A percentile compares a stretch with the other conserved stretches of the same genome.
phyloP scores from a whole-genome alignment of 2,113 vertebrate species.

The Epinephelus fuscoguttatus region DNA sequence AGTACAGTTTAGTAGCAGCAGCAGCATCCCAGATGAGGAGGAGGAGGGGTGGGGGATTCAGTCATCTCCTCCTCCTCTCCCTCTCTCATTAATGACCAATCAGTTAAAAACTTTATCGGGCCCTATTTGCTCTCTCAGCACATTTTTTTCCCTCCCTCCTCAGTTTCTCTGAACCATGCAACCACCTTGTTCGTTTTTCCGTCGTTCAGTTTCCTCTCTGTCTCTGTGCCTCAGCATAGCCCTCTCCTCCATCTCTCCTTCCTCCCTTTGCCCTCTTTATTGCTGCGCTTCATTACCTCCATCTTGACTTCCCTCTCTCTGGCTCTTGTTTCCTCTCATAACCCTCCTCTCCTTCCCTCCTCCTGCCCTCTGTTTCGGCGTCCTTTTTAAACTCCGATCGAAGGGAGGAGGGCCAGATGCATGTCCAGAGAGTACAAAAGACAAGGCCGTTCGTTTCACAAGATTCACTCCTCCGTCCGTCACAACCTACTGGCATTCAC shows the following conservation, averaged over 20 bases:
- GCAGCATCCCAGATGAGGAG: conserved; percentile 22
- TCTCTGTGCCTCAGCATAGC: conserved; percentile 16
- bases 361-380: conserved; percentile 5
- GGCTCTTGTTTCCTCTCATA: conserved; percentile 18
- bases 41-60: neutral
- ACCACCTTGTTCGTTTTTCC: conserved; percentile 13
- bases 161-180: conserved; percentile 36
- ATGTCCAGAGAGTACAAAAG: conserved; percentile 45
- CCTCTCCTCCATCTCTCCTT: conserved; percentile 15
- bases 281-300: conserved; percentile 54
- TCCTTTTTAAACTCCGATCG: conserved; percentile 27
- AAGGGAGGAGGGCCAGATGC: conserved; percentile 5
- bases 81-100: conserved; percentile 77
- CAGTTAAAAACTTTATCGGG: conserved; percentile 75
- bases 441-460: conserved; percentile 47
- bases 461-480: conserved; percentile 26
- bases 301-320: conserved; percentile 33
- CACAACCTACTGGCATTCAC: conserved; percentile 11
- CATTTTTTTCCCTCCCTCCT: conserved; percentile 48
- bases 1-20: conserved; percentile 53
- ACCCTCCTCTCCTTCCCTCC: neutral
- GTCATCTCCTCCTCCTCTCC: conserved; percentile 23
- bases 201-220: conserved; percentile 38
- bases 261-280: conserved; percentile 36
- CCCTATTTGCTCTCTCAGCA: conserved; percentile 67